A percentile compares a stretch with the other conserved stretches of the same genome.
phyloP scores from a whole-genome alignment of 1,140 invertebrate genomes.

The Drosophila pachea region DNA sequence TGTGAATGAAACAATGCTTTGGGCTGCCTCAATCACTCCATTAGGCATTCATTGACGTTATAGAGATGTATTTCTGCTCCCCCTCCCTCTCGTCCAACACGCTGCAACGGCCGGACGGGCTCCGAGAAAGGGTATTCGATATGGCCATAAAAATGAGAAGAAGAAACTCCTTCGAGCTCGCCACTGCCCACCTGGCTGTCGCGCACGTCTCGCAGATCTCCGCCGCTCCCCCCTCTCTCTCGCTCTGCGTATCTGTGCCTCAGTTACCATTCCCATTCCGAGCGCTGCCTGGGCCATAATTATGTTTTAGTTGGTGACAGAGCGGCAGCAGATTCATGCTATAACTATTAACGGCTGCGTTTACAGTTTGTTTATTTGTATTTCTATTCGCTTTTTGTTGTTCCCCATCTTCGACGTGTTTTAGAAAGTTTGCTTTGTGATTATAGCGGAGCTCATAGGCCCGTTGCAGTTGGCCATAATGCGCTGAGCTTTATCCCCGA shows the following conservation, averaged over 20 bases:
- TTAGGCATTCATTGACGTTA: no score
- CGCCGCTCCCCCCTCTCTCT: slow-evolving; percentile 7
- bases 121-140: no score
- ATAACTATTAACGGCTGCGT: slow-evolving; percentile 58
- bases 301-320: slow-evolving; percentile 74
- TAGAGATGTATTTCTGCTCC: no score
- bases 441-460: not conserved
- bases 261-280: slow-evolving; percentile 30
- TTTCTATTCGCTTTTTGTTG: slow-evolving; percentile 1
- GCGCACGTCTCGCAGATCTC: not conserved
- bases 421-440: slow-evolving; percentile 59
- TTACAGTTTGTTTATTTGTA: slow-evolving; percentile 57
- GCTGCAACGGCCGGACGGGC: no score
- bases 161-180: no score
- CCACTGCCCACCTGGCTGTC: no score
- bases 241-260: slow-evolving; percentile 6
- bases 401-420: slow-evolving; percentile 14
- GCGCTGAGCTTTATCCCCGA: slow-evolving; percentile 1
- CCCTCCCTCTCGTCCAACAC: no score
- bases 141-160: not conserved
- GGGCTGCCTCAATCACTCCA: no score
- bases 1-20: no score
- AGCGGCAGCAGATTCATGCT: slow-evolving; percentile 40
- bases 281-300: slow-evolving; percentile 55
- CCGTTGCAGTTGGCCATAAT: slow-evolving; percentile 12